Conservation (phyloP, 2,888 invertebrate genomes). For the Cremastobaeus sp. region DNA sequence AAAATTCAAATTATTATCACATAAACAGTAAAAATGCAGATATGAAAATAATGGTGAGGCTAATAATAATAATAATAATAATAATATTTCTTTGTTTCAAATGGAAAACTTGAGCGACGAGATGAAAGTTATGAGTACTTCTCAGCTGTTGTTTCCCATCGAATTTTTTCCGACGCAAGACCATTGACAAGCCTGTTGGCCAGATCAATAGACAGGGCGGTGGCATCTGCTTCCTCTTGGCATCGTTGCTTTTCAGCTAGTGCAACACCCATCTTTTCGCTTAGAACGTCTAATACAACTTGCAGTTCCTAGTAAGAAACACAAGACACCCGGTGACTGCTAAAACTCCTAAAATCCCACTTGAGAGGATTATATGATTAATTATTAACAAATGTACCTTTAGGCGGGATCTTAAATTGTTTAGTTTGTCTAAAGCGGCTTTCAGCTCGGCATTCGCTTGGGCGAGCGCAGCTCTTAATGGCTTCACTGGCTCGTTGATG, state of each 20-base stretch:
- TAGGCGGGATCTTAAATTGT: constrained; percentile 86
- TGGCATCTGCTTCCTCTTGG: constrained; percentile 94
- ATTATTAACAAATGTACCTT: constrained; percentile 76
- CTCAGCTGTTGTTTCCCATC: constrained; percentile 86
- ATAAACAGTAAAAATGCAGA: no score
- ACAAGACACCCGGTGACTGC: background rate
- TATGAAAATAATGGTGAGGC: no score
- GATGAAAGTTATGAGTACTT: constrained; percentile 71
- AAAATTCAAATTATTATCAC: constrained; percentile 4
- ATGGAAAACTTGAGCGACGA: no score
- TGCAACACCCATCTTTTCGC: constrained; percentile 91
- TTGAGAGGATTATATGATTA: background rate
- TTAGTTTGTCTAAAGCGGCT: constrained; percentile 88
- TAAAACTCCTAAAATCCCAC: background rate
- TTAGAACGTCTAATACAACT: constrained; percentile 85
- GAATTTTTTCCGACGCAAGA: constrained; percentile 92
- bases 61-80: no score
- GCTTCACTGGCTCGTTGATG: constrained; percentile 94
- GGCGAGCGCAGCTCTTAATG: constrained; percentile 90
- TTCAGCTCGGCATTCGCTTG: constrained; percentile 91
- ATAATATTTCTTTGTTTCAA: no score
- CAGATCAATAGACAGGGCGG: constrained; percentile 91
- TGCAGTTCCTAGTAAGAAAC: constrained; percentile 82
- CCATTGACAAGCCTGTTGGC: constrained; percentile 96
- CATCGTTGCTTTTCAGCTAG: constrained; percentile 92